Evolutionary conservation across 1,140 invertebrate species (phyloP), one percentile per base, ranked within the genome.

Genomic region (Hycleus phaleratus): DNA sequence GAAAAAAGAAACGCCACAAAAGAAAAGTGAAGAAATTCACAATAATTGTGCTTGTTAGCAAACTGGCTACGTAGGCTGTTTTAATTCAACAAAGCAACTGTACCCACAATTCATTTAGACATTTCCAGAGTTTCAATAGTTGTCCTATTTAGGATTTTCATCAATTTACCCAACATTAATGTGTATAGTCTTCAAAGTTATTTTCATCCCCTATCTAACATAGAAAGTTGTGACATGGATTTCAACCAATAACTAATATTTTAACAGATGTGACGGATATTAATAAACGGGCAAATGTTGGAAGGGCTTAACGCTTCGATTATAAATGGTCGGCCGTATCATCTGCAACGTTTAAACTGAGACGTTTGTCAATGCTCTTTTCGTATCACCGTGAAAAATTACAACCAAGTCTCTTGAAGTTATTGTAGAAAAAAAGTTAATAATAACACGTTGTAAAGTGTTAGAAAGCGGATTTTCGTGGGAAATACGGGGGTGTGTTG

Each of bases 71-170:
- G 60, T 62, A 62, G 59, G 51, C 60, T 39, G 43, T 62, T 57
- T 61, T 61, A 56, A 61, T 52, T 51, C 51, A 32, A 32, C 32
- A 32, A 4, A 32, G 32, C 32, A 32, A 4, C 4, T 7, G 7
- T 7, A 32, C 32, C 4, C 32, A 32, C 32, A 64, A 62, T 64
- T 64, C 62, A 58, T 40, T 49, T 49, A 52, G 62, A 59, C 62
- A 52, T 64, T 61, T 64, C 61, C 18, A 18, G 62, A 64, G 58
- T 64, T 61, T 61, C 50, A 59, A 52, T 51, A 47, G 58, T 53
- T 55, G 39, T 38, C 50, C 48, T 45, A 53, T 24, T 51, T 55
- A 51, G 55, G 32, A 7, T 32, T 32, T 59, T 59, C 58, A 49
- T 54, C 58, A 32, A 32, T 32, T 7, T 32, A 32, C 32, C 4